phyloP scores from a whole-genome alignment of 2,113 vertebrate species.

The Smithornis capensis region DNA sequence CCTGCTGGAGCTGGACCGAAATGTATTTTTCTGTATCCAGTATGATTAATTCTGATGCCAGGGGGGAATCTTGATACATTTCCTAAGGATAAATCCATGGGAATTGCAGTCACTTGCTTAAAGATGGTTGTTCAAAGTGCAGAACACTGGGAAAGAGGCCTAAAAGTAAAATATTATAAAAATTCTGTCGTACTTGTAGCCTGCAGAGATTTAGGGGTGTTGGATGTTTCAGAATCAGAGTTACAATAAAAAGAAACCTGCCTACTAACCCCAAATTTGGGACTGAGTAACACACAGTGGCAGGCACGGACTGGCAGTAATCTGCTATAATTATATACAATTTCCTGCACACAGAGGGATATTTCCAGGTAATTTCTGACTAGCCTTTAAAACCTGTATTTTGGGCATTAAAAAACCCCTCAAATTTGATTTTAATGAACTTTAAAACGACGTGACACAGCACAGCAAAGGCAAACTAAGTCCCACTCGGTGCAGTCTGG shows the following conservation, averaged over 20 bases:
- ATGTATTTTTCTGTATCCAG: neutral
- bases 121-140: constrained; percentile 34
- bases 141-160: neutral
- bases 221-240: constrained; percentile 13
- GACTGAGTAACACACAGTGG: constrained; percentile 20
- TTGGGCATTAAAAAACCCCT: neutral
- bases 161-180: constrained; percentile 23
- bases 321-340: constrained; percentile 37
- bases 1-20: neutral
- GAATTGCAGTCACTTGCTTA: constrained; percentile 43
- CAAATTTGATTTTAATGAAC: constrained; percentile 11
- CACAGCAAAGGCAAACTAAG: neutral
- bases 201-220: constrained; percentile 18
- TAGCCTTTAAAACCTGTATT: constrained; percentile 6
- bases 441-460: neutral
- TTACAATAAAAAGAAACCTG: neutral
- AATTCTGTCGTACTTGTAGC: neutral
- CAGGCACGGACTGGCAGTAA: constrained; percentile 26
- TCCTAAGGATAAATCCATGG: constrained; percentile 30
- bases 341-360: constrained; percentile 42
- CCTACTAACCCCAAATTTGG: constrained; percentile 17
- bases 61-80: constrained; percentile 22
- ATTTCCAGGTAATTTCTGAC: constrained; percentile 52
- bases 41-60: constrained; percentile 18
- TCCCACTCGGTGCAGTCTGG: neutral